Evolutionary conservation across 1,140 invertebrate species (phyloP).

Genomic region (Tribolium castaneum): DNA sequence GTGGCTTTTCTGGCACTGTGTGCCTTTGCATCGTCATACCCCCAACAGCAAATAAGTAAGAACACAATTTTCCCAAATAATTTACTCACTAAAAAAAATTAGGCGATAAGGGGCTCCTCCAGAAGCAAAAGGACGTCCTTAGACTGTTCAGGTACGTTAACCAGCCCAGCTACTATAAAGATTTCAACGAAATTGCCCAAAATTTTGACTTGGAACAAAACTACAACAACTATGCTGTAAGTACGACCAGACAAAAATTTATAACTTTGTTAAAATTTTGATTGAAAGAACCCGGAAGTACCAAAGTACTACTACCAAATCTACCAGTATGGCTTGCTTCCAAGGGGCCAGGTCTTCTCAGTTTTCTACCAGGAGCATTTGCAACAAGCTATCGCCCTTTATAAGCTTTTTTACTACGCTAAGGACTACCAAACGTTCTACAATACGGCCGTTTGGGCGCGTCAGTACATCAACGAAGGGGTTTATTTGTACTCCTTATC

Average conservation of each 20-base stretch:
- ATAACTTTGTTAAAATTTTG: conserved; percentile 33
- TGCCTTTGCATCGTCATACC: background rate
- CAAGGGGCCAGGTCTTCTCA: conserved; percentile 72
- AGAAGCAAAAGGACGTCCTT: conserved; percentile 72
- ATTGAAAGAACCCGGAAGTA: conserved; percentile 64
- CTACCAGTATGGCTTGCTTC: conserved; percentile 69
- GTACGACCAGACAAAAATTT: conserved; percentile 10
- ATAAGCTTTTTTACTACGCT: conserved; percentile 76
- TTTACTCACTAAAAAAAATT: background rate
- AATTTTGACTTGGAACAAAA: conserved; percentile 51
- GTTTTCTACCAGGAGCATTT: conserved; percentile 71
- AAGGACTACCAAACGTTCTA: conserved; percentile 72
- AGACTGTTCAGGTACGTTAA: conserved; percentile 73
- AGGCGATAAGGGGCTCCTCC: conserved; percentile 62
- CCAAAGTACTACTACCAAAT: conserved; percentile 71
- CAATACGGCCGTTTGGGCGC: conserved; percentile 72
- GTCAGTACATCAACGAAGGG: conserved; percentile 71
- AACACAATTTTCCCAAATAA: conserved; percentile 15
- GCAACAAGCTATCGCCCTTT: conserved; percentile 72
- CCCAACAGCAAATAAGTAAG: conserved; percentile 27
- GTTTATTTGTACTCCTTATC: conserved; percentile 74
- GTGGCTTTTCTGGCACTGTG: background rate
- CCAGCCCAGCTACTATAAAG: conserved; percentile 66
- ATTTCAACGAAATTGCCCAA: conserved; percentile 66
- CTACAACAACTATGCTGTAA: conserved; percentile 67